Evolutionary conservation across 2,797 vertebrate species (phyloP).

Genomic region (Anabacerthia variegaticeps): DNA sequence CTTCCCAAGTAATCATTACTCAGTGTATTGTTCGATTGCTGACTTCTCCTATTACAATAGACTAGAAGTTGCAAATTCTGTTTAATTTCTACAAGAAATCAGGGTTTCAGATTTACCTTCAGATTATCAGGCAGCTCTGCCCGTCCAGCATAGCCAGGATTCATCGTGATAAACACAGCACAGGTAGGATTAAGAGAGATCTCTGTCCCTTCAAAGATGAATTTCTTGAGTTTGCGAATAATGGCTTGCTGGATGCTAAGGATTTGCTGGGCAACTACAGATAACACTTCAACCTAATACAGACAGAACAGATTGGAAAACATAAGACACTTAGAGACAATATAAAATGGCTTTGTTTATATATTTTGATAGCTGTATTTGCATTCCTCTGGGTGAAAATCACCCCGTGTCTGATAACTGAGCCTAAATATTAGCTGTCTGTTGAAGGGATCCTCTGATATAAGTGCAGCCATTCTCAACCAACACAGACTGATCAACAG

Average conservation of each 20-base stretch:
- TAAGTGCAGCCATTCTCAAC: background rate
- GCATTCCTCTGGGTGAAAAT: background rate
- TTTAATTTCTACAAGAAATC: background rate
- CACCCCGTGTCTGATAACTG: background rate
- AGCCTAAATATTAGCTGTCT: background rate
- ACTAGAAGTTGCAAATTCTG: background rate
- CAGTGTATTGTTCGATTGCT: background rate
- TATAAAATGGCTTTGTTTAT: background rate
- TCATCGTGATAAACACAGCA: conserved; percentile 96
- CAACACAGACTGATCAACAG: background rate
- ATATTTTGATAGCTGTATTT: background rate
- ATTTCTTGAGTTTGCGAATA: conserved; percentile 83
- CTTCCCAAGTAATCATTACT: background rate
- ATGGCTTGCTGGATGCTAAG: conserved; percentile 94
- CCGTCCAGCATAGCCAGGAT: conserved; percentile 93
- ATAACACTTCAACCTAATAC: conserved; percentile 91
- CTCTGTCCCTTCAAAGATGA: conserved; percentile 92
- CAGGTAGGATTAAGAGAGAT: conserved; percentile 91
- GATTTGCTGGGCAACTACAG: conserved; percentile 94
- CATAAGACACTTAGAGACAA: background rate
- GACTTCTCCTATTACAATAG: background rate
- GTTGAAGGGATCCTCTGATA: background rate
- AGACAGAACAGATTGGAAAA: background rate
- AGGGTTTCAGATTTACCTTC: conserved; percentile 80
- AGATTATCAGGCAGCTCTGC: conserved; percentile 94